Evolutionary conservation across 2,113 vertebrate genomes (phyloP).

Genomic region (Rhadina sibilatrix): DNA sequence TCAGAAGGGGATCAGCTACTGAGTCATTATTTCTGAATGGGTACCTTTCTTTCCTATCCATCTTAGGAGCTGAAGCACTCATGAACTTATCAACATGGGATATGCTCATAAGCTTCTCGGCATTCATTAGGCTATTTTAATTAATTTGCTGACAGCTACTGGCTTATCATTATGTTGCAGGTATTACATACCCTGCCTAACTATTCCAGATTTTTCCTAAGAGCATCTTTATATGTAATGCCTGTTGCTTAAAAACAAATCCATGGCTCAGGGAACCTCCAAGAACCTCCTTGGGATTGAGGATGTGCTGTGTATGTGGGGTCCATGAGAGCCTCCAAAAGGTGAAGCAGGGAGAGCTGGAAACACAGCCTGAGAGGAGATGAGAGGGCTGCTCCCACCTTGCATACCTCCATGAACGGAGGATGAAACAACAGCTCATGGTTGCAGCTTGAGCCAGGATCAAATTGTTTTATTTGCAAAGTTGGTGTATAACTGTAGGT

Average conservation of each 20-base stretch:
- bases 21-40: neutral
- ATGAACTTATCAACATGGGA: neutral
- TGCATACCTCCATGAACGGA: neutral
- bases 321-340: neutral
- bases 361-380: neutral
- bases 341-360: accelerated
- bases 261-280: neutral
- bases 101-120: neutral
- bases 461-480: neutral
- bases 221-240: neutral
- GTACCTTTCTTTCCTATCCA: neutral
- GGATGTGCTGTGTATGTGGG: neutral
- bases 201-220: neutral
- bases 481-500: neutral
- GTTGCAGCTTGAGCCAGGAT: neutral
- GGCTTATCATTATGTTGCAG: neutral
- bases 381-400: accelerated
- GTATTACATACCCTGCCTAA: neutral
- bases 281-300: neutral
- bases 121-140: neutral
- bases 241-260: neutral
- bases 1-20: neutral
- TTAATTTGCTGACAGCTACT: neutral
- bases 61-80: neutral
- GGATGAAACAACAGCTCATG: neutral